Conservation (phyloP, 1,140 invertebrate species). For the Drosophila quadrilineata region DNA sequence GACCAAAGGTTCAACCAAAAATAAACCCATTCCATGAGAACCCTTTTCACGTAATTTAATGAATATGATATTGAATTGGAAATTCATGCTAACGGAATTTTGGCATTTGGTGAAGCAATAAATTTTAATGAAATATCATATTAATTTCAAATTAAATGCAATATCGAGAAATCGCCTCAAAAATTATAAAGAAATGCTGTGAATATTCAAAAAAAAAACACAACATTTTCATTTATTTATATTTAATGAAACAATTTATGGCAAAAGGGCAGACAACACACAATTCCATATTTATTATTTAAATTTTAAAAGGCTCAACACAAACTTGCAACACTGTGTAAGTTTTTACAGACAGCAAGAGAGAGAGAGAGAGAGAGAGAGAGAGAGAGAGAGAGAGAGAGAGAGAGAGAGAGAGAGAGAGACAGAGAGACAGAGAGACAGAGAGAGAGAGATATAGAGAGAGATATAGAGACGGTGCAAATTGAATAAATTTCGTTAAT, state of each 20-base stretch:
- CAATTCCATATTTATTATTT: slow-evolving; percentile 57
- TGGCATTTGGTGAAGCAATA: neutral
- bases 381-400: too few relatives aligned
- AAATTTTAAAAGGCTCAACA: slow-evolving; percentile 48
- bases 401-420: too few relatives aligned
- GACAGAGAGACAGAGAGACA: too few relatives aligned
- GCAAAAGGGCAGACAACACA: slow-evolving; percentile 22
- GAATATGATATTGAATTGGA: slow-evolving; percentile 25
- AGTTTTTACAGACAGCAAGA: too few relatives aligned
- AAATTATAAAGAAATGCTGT: slow-evolving; percentile 9
- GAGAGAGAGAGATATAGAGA: too few relatives aligned
- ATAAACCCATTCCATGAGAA: slow-evolving; percentile 3
- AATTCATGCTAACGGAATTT: slow-evolving; percentile 2
- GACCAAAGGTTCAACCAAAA: too few relatives aligned
- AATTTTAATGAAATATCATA: slow-evolving; percentile 21
- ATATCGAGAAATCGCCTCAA: too few relatives aligned
- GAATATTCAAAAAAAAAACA: slow-evolving; percentile 24
- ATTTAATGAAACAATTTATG: slow-evolving; percentile 39
- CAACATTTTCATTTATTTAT: slow-evolving; percentile 53
- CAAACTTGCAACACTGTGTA: too few relatives aligned
- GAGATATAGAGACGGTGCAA: slow-evolving; percentile 46
- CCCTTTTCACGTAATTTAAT: slow-evolving; percentile 21
- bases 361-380: too few relatives aligned
- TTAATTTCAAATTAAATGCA: slow-evolving; percentile 30
- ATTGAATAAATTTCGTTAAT: slow-evolving; percentile 78